phyloP scores from a whole-genome alignment of 2,113 vertebrate genomes.

The Zeus faber region DNA sequence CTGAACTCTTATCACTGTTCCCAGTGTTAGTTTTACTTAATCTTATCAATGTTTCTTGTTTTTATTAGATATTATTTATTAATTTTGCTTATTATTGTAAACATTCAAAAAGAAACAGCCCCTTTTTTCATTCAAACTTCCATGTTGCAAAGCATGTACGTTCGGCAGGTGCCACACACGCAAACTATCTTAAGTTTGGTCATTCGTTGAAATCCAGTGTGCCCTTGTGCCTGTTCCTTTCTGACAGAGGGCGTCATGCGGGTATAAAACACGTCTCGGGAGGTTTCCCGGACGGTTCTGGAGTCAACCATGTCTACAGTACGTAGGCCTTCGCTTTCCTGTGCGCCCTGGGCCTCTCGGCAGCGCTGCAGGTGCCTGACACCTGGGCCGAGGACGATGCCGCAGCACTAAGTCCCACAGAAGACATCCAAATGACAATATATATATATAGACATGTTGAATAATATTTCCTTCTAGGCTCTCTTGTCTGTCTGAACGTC shows the following conservation, averaged over 20 bases:
- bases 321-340: constrained; percentile 16
- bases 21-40: neutral
- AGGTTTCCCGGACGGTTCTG: constrained; percentile 14
- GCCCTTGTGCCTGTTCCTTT: neutral
- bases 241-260: neutral
- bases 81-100: too few species aligned
- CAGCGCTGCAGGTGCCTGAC: constrained; percentile 31
- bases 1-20: neutral
- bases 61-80: too few species aligned
- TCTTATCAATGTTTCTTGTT: too few species aligned
- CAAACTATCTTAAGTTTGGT: too few species aligned
- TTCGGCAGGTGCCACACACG: too few species aligned
- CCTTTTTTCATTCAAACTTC: too few species aligned
- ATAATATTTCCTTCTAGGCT: neutral
- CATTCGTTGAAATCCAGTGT: too few species aligned
- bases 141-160: too few species aligned
- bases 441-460: neutral
- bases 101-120: too few species aligned
- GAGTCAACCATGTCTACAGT: neutral
- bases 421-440: too few species aligned
- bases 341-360: constrained; percentile 22
- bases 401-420: neutral
- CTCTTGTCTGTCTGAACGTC: neutral
- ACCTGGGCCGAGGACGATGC: constrained; percentile 3
- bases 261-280: neutral